Base-by-base conservation (phyloP, 2,113 vertebrate species). In the Micronycteris hirsuta region DNA sequence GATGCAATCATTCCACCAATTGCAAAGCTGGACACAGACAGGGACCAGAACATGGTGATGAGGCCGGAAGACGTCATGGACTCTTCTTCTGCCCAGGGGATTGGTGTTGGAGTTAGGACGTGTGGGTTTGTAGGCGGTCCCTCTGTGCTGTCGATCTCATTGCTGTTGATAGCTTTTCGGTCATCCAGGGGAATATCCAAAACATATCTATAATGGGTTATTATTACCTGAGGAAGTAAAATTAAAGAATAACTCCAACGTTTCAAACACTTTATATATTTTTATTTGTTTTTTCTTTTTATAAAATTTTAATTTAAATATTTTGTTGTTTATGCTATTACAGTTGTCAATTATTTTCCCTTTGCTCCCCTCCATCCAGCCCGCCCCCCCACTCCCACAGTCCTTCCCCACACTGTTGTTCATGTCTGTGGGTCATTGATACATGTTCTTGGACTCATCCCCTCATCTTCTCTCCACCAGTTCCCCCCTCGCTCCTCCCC, bases 1-100 rank as follows among this genome's bases (percentile, higher is more conserved):
- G 99, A 99, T 3, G 99, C 99, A 31, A 99, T 17, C 99, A 99
- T 98, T 41, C 99, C 99, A 0, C 99, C 99, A 0, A 99, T 16
- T 61, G 99, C 99, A 70, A 99, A 99, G 97, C 99, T 98, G 0
- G 99, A 98, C 88, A 99, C 99, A 0, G 99, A 99, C 58, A 99
- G 94, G 9, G 99, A 99, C 99, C 99, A 99, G 93, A 99, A 98
- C 98, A 99, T 99, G 94, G 98, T 97, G 41, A 99, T 97, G 0
- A 97, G 0, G 7, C 71, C 31, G 19, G 98, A 93, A 2, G 98
- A 65, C 20, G 90, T 24, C 31, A 17, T 12, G 54, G 45, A 65
- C 28, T 97, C 41, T 1, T 97, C 91, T 77, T 93, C 86, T 13
- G 3, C 7, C 80, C 13, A 11, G 8, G 38, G 0, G 33, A 4